Conservation (phyloP, 2,888 invertebrate genomes). For the Drosophila yooni region DNA sequence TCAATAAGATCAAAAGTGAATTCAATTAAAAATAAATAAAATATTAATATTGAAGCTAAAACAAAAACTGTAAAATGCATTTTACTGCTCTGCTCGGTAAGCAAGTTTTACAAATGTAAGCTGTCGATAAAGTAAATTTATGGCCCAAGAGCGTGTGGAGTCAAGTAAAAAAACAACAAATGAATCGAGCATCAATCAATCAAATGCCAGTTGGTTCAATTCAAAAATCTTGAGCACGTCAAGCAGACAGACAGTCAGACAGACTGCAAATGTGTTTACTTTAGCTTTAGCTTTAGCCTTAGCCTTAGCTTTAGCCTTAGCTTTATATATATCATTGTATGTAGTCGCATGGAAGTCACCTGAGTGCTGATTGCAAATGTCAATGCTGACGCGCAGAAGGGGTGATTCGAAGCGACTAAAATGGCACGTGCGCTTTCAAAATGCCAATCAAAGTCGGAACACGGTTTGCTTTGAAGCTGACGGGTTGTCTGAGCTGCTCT, state of each 20-base stretch:
- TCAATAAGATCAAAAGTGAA: neutral
- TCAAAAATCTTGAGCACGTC: conserved; percentile 54
- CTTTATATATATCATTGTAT: neutral
- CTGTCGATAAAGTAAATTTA: conserved; percentile 43
- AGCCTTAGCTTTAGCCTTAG: neutral
- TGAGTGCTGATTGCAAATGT: conserved; percentile 58
- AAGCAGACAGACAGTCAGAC: conserved; percentile 35
- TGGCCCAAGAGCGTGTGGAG: conserved; percentile 33
- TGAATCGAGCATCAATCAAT: conserved; percentile 66
- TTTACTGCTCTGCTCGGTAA: neutral
- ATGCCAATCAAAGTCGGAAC: conserved; percentile 50
- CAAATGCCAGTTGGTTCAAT: conserved; percentile 52
- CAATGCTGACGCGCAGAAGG: conserved; percentile 19
- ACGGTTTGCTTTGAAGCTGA: conserved; percentile 42
- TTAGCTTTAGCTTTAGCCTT: neutral
- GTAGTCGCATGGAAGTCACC: conserved; percentile 27
- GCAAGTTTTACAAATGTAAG: conserved; percentile 8
- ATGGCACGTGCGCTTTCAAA: conserved; percentile 52
- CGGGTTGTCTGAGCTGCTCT: conserved; percentile 11
- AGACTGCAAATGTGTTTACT: conserved; percentile 18
- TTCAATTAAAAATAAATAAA: neutral
- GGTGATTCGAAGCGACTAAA: neutral
- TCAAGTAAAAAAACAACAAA: conserved; percentile 8
- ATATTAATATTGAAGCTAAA: neutral
- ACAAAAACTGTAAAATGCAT: neutral